Base-by-base conservation (phyloP, 2,888 invertebrate genomes). In the Drosophila pseudotakahashii region DNA sequence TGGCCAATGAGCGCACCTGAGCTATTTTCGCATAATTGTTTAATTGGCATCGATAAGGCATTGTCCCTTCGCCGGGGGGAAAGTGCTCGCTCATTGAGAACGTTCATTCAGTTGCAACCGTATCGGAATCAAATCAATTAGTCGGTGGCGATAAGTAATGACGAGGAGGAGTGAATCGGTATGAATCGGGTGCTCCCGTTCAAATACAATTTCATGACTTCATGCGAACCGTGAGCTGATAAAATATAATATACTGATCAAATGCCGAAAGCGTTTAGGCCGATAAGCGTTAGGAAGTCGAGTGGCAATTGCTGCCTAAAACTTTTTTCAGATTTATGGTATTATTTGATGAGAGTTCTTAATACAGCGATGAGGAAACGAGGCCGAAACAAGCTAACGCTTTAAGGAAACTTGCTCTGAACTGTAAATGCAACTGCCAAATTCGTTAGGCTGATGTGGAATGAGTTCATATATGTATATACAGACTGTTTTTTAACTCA, bases 11-110 rank as follows among this genome's bases (percentile, higher is more conserved):
- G 75, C 68, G 42, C 75, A 60, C 71, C 75, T 67, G 55, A 73
- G 77, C 81, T 82, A 87, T 82, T 82, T 82, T 87, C 68, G 84
- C 54, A 71, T 67, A 77, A 69, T 87, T 87, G 84, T 79, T 72
- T 58, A 81, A 72, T 70, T 75, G 75, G 19, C 48, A 39, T 53
- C 62, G 63, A 81, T 81, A 81, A 74, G 73, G 48, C 19, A 26
- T 6, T 10, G 47, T 41, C 63, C 62, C 63, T 63, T 26, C 7
- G 26, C 26, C 3, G 7, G 6, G 6, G 64, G 47, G 68, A 66
- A 66, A 67, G 47, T 66, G 54, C 68, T 47, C 39, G 39, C 37
- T 62, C 62, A 62, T 62, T 62, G 47, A 30, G 47, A n/a, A 13
- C 34, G 32, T 47, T 54, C 68, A 67, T 66, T 67, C 37, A 26